Base-by-base conservation (phyloP, 2,797 vertebrate genomes). In the Setipinna tenuifilis region DNA sequence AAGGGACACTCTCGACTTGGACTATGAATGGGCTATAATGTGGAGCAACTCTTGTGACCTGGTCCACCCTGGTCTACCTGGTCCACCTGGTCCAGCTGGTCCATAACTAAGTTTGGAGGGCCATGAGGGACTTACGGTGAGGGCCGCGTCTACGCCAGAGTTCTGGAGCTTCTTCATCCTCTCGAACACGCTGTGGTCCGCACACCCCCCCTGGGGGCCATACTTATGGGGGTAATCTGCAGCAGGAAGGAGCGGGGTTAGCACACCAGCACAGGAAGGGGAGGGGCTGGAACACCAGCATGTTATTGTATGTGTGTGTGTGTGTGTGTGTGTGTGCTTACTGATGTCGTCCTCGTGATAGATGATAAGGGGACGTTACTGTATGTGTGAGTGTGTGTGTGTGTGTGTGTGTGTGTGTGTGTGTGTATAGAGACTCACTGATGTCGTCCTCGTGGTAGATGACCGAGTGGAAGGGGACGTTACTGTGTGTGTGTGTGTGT, bases 191-290 rank as follows among this genome's bases (percentile, higher is more conserved):
- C 98, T 96, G 90, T 96, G 95, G 93, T 99, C 97, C 75, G 98
- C 98, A 92, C 98, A 99, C 88, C 98, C 98, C 88, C 98, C 98
- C 91, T 97, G 96, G 81, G 97, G 96, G 85, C 98, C 98, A 11
- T 99, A 99, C 92, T 99, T 99, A 94, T 99, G 98, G 9, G 98
- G 97, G 91, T 99, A 99, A 91, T 97, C 98, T 96, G 91, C 89
- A 94, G 25, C 35, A 68, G 85, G n/a, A 89, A 90, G 85, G 90
- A 85, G 91, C 87, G 86, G 86, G 90, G 4, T 0, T 19, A 50
- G 14, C 4, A 50, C 11, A 46, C 5, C 17, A 59, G 9, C 62
- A 68, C 62, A 68, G 25, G 17, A 19, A 16, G 50, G 10, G 50
- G 50, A 2, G 50, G 6, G 50, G 50, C 14, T 59, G 21, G 84